phyloP scores from a whole-genome alignment of 2,113 vertebrate species.

The Hippocampus comes region DNA sequence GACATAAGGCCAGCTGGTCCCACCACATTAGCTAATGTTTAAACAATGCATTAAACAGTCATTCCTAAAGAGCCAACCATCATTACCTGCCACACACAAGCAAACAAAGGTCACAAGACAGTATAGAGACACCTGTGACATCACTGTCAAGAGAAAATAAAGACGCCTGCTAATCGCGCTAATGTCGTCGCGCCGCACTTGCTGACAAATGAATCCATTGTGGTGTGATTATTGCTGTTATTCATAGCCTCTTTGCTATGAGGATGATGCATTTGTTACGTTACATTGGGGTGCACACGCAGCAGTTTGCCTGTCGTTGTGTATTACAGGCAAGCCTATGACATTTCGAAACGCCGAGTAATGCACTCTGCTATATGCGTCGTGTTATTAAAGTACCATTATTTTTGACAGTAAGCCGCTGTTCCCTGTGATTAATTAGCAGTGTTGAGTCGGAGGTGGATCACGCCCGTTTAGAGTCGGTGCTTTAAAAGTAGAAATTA shows the following conservation, averaged over 20 bases:
- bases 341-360: conserved; percentile 74
- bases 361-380: conserved; percentile 58
- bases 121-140: conserved; percentile 41
- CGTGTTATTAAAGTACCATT: conserved; percentile 73
- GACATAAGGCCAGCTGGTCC: background rate
- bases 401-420: conserved; percentile 56
- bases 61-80: background rate
- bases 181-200: conserved; percentile 43
- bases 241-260: conserved; percentile 68
- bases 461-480: conserved; percentile 60
- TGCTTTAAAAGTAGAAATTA: conserved; percentile 58
- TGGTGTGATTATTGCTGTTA: conserved; percentile 73
- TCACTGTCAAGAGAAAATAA: conserved; percentile 45
- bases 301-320: conserved; percentile 63
- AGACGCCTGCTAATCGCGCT: conserved; percentile 51
- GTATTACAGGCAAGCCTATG: conserved; percentile 61
- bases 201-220: conserved; percentile 76
- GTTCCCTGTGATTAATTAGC: conserved; percentile 66
- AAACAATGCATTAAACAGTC: background rate
- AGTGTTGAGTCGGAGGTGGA: conserved; percentile 64
- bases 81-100: background rate
- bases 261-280: conserved; percentile 68
- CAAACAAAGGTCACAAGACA: conserved; percentile 21
- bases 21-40: background rate
- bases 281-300: conserved; percentile 65